Base-by-base conservation (phyloP, 2,113 vertebrate genomes). In the Bombycilla garrulus region DNA sequence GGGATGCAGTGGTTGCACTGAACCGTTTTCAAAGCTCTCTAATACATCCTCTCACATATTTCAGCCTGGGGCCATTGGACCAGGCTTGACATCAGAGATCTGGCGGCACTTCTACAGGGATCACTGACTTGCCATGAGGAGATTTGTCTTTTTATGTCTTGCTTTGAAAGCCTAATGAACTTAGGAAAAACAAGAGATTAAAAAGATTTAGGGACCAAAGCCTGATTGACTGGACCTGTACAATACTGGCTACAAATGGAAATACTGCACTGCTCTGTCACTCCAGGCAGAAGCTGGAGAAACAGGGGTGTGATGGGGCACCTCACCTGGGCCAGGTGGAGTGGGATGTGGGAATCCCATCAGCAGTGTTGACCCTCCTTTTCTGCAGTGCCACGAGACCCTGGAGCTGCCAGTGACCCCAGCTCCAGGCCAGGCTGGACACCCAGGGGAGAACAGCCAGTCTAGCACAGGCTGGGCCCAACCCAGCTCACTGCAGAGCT, bases 161-260 rank as follows among this genome's bases (percentile, higher is more conserved):
- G 42, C 84, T 95, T 88, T 93, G 91, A 95, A 95, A 72, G 88
- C 61, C 94, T 89, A 61, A 89, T 72, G 81, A 95, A 96, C 61
- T 86, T 71, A 51, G 53, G 77, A 81, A 96, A 76, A 80, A 81
- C 56, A 60, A 66, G 60, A 87, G 95, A 92, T 94, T 82, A 93
- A 57, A 70, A 66, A 84, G 94, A 86, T 86, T 93, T 91, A 66
- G 50, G 65, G 50, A 64, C 87, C 74, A 67, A 91, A 96, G 88
- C 31, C 77, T 58, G 33, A 81, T 15, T 61, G 91, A 90, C 45
- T 61, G 69, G 78, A 56, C 42, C 81, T 40, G 81, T 51, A 72
- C 72, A 51, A 17, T 4, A 33, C 0, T 15, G 29, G 78, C 67
- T 83, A 36, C 24, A 54, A 51, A 87, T 4, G 42, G 71, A 40